Evolutionary conservation across 2,888 invertebrate genomes (phyloP).

Genomic region (Drosophila borealis): DNA sequence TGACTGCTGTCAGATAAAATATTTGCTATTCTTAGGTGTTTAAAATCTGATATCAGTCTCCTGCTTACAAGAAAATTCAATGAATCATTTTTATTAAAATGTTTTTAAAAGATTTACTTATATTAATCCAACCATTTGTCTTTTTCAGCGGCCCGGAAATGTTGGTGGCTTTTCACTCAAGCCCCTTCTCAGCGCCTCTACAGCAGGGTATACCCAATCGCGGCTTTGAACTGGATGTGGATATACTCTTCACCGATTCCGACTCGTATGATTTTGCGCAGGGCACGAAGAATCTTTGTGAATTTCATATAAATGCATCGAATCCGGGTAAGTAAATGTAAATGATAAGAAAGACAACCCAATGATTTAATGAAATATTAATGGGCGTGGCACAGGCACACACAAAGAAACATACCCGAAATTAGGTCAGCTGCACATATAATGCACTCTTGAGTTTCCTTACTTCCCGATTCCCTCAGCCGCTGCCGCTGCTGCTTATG

Average conservation of each 20-base stretch:
- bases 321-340: constrained; percentile 83
- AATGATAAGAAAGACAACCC: constrained; percentile 6
- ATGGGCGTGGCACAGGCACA: constrained; percentile 26
- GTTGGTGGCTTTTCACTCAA: constrained; percentile 95
- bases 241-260: constrained; percentile 94
- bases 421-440: constrained; percentile 43
- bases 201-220: constrained; percentile 89
- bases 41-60: no score
- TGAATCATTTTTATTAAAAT: not conserved
- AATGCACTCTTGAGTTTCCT: constrained; percentile 13
- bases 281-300: constrained; percentile 86
- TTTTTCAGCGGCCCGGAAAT: constrained; percentile 90
- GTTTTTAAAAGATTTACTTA: not conserved
- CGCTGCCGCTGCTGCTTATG: constrained; percentile 13
- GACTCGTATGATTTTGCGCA: constrained; percentile 93
- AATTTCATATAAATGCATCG: constrained; percentile 92
- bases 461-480: constrained; percentile 2
- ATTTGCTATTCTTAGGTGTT: no score
- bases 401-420: constrained; percentile 13
- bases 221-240: constrained; percentile 94
- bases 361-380: constrained; percentile 33
- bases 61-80: no score
- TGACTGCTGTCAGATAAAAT: no score
- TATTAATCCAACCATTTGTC: not conserved
- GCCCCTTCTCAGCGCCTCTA: constrained; percentile 92